phyloP scores from a whole-genome alignment of 2,888 invertebrate species.

The Phyllotreta cruciferae region DNA sequence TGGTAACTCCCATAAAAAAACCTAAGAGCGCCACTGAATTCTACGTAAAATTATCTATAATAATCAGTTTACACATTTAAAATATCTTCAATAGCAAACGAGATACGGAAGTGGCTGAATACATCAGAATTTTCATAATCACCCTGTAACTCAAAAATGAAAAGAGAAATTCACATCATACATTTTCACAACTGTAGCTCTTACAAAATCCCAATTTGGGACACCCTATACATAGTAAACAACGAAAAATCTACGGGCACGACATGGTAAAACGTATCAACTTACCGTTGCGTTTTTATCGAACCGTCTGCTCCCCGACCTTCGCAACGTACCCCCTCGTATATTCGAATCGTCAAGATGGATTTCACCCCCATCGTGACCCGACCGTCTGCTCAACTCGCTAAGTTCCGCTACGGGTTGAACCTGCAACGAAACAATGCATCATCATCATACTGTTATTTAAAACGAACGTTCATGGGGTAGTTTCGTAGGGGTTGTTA shows the following conservation, averaged over 20 bases:
- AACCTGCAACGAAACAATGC: slow-evolving; percentile 67
- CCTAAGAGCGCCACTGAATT: too few species aligned
- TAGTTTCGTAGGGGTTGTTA: slow-evolving; percentile 13
- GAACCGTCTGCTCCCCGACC: slow-evolving; percentile 83
- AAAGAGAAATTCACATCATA: too few species aligned
- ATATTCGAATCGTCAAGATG: slow-evolving; percentile 73
- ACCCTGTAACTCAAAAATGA: too few species aligned
- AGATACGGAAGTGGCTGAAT: too few species aligned
- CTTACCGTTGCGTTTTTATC: slow-evolving; percentile 71
- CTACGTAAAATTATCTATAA: too few species aligned
- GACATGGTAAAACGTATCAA: slow-evolving; percentile 32
- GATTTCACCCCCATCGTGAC: slow-evolving; percentile 71
- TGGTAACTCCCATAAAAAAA: too few species aligned
- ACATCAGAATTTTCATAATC: too few species aligned
- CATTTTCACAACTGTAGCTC: too few species aligned
- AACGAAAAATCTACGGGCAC: not conserved
- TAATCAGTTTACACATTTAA: too few species aligned
- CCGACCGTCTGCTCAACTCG: slow-evolving; percentile 82
- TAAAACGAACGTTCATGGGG: not conserved
- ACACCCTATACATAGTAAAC: not conserved
- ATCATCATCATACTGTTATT: not conserved
- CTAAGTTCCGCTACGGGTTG: slow-evolving; percentile 93
- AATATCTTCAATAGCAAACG: too few species aligned
- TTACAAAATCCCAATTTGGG: not conserved
- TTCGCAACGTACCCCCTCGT: slow-evolving; percentile 78